phyloP scores from a whole-genome alignment of 2,888 invertebrate species.

The Platycheirus albimanus region DNA sequence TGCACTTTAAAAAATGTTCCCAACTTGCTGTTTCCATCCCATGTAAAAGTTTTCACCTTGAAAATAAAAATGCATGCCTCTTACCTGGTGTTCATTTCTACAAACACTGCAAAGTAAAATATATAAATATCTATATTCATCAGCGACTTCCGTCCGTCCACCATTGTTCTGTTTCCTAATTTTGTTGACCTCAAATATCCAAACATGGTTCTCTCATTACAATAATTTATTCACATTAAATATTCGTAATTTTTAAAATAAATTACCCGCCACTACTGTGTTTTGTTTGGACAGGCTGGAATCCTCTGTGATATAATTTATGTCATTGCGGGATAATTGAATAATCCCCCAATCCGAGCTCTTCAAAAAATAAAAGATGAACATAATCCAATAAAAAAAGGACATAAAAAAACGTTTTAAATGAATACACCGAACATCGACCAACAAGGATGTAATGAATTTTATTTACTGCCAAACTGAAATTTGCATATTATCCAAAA shows the following conservation, averaged over 20 bases:
- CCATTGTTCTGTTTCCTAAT: too few relatives aligned
- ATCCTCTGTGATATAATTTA: conserved; percentile 45
- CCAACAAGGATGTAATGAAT: conserved; percentile 62
- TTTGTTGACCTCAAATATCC: too few relatives aligned
- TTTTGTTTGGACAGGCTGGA: conserved; percentile 30
- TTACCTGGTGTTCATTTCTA: too few relatives aligned
- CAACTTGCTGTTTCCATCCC: too few relatives aligned
- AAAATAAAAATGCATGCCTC: too few relatives aligned
- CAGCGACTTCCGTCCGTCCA: too few relatives aligned
- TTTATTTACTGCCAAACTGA: conserved; percentile 72
- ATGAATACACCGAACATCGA: conserved; percentile 59
- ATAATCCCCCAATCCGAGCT: conserved; percentile 59
- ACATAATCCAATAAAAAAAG: conserved; percentile 62
- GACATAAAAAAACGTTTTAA: conserved; percentile 20
- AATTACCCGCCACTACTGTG: conserved; percentile 24
- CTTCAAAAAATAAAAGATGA: conserved; percentile 37
- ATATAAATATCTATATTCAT: too few relatives aligned
- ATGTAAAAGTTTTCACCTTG: too few relatives aligned
- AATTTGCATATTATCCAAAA: conserved; percentile 70
- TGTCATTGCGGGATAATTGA: conserved; percentile 61
- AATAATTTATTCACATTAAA: conserved; percentile 52
- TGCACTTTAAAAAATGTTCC: too few relatives aligned
- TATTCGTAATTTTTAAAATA: conserved; percentile 50
- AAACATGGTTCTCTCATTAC: conserved; percentile 10
- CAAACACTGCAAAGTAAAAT: too few relatives aligned